phyloP scores from a whole-genome alignment of 2,113 vertebrate species.

The Cyprinus carpio region DNA sequence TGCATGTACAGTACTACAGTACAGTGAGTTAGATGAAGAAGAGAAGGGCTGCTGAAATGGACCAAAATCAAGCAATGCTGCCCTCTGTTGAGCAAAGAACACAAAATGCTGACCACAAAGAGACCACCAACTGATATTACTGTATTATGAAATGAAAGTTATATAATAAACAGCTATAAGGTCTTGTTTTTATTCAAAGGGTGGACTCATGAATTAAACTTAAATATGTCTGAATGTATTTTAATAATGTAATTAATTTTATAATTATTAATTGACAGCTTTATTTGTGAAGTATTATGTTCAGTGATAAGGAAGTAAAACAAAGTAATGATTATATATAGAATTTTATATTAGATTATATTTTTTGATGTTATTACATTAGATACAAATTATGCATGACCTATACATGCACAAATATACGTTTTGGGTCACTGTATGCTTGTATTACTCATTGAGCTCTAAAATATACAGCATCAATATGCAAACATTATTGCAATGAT shows the following conservation, averaged over 20 bases:
- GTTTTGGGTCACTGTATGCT: not conserved
- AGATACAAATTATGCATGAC: not conserved
- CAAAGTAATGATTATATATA: too few species aligned
- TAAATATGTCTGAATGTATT: not conserved
- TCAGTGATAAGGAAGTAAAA: too few species aligned
- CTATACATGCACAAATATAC: not conserved
- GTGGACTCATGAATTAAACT: not conserved
- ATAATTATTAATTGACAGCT: not conserved
- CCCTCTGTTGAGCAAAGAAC: constrained; percentile 38
- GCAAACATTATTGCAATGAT: not conserved
- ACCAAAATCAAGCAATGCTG: constrained; percentile 18
- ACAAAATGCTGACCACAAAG: not conserved
- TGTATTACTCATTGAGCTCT: not conserved
- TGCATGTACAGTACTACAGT: not conserved
- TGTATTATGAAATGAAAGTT: not conserved
- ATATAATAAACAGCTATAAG: not conserved
- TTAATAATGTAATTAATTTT: not conserved
- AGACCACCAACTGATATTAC: not conserved
- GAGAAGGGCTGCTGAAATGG: not conserved
- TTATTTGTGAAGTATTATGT: not conserved
- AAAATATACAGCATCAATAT: not conserved
- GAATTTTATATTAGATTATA: too few species aligned
- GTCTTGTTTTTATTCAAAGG: not conserved
- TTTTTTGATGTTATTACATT: not conserved
- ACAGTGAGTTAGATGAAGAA: not conserved